Conservation (phyloP, 2,888 invertebrate genomes). For the Tiliacea citrago region DNA sequence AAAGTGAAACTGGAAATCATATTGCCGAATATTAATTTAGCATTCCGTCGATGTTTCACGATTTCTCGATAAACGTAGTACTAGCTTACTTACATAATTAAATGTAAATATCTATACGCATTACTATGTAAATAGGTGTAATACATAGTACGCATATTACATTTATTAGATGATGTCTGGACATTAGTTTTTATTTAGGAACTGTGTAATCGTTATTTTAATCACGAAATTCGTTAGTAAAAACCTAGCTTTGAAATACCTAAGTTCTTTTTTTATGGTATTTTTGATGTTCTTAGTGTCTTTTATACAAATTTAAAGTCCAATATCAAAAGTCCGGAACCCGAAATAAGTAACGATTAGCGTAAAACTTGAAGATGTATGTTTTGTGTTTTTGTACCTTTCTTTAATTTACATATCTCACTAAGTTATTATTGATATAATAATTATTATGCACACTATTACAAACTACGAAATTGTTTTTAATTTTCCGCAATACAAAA, state of each 20-base stretch:
- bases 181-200: slow-evolving; percentile 11
- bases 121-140: slow-evolving; percentile 34
- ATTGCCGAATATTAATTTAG: slow-evolving; percentile 68
- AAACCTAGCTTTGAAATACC: background rate
- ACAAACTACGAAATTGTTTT: background rate
- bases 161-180: slow-evolving; percentile 22
- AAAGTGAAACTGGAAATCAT: slow-evolving; percentile 66
- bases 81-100: slow-evolving; percentile 59
- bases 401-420: background rate
- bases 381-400: background rate
- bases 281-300: background rate
- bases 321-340: background rate
- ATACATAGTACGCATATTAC: slow-evolving; percentile 28
- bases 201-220: background rate
- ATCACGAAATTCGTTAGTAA: background rate
- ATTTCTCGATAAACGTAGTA: slow-evolving; percentile 56
- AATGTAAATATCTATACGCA: slow-evolving; percentile 33
- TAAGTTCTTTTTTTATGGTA: background rate
- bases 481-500: slow-evolving; percentile 54
- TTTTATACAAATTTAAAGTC: background rate
- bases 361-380: no score
- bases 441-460: no score
- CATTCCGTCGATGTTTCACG: slow-evolving; percentile 67
- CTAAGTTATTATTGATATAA: background rate
- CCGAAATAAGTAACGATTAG: no score